Conservation (phyloP, 2,113 vertebrate species). For the Zosterops lateralis region DNA sequence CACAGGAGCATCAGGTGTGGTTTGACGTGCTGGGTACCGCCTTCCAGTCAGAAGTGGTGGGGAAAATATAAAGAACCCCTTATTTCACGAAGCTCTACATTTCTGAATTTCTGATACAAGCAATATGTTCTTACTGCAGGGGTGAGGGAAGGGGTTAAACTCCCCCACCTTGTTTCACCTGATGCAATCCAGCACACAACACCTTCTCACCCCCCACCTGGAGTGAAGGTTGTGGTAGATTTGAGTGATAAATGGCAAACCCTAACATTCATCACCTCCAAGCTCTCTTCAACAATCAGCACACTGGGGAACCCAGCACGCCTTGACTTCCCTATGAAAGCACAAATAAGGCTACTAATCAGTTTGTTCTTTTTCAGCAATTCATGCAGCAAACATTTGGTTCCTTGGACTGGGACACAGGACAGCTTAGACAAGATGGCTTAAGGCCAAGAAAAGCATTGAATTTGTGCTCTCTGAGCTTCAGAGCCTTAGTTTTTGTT, state of each 20-base stretch:
- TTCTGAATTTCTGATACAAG: not conserved
- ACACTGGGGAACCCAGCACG: not conserved
- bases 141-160: not conserved
- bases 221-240: not conserved
- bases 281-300: not conserved
- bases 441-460: constrained; percentile 3
- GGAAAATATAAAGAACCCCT: not conserved
- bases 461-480: not conserved
- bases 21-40: not conserved
- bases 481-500: not conserved
- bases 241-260: not conserved
- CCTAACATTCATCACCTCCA: not conserved
- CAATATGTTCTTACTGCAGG: not conserved
- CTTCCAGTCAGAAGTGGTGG: not conserved
- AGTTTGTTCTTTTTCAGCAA: constrained; percentile 26
- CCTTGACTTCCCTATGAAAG: not conserved
- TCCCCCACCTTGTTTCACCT: not conserved
- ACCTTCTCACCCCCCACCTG: not conserved
- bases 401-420: not conserved
- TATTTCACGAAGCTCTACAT: not conserved
- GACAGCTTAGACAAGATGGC: constrained; percentile 4
- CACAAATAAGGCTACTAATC: constrained; percentile 2
- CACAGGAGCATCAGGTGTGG: not conserved
- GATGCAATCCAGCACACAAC: not conserved
- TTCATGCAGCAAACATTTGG: not conserved